Conservation (phyloP, 2,888 invertebrate species). For the Dione juno region DNA sequence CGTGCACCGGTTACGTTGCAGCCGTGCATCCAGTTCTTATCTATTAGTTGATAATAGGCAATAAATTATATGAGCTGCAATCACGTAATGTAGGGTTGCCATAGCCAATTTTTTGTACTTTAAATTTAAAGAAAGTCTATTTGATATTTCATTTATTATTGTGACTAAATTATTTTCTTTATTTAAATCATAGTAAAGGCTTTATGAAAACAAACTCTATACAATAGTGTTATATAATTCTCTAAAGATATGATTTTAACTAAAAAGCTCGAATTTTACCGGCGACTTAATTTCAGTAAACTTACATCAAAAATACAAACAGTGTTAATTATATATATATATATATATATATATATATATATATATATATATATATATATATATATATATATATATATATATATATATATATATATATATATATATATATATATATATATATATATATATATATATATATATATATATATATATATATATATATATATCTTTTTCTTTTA, state of each 20-base stretch:
- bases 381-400: background rate
- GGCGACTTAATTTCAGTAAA: no score
- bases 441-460: background rate
- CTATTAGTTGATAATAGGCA: conserved; percentile 52
- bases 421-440: background rate
- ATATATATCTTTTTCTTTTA: no score
- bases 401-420: background rate
- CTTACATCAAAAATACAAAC: no score
- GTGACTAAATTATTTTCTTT: no score
- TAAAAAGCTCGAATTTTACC: no score
- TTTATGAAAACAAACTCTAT: no score
- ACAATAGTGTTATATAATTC: no score
- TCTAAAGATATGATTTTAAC: no score
- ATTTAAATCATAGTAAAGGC: no score
- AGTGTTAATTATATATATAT: no score
- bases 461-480: background rate
- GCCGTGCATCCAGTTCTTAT: conserved; percentile 50
- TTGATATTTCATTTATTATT: no score
- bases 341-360: background rate
- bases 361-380: background rate
- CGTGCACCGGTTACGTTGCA: conserved; percentile 41
- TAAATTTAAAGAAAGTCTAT: background rate
- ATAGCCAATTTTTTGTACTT: conserved; percentile 13
- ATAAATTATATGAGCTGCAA: conserved; percentile 50
- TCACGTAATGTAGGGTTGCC: conserved; percentile 35